phyloP scores from a whole-genome alignment of 1,140 invertebrate species.

The Meloidogyne exigua region DNA sequence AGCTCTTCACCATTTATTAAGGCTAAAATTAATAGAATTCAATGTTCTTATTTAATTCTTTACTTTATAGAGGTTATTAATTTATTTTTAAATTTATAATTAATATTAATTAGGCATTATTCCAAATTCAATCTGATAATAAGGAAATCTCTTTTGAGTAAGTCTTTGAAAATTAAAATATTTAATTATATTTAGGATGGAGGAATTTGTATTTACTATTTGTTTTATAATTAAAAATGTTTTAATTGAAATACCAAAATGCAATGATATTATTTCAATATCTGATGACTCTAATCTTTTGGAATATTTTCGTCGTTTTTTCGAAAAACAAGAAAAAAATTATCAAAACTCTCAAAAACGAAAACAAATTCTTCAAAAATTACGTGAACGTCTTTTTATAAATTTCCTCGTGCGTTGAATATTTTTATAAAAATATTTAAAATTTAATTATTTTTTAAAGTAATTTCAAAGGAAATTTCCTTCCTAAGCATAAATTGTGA shows the following conservation, averaged over 20 bases:
- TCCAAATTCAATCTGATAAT: not conserved
- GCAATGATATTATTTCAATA: not conserved
- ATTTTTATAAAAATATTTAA: not conserved
- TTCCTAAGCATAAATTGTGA: not conserved
- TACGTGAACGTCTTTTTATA: not conserved
- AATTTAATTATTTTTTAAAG: conserved; percentile 4
- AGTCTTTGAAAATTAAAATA: not conserved
- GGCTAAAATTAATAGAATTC: not conserved
- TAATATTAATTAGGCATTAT: not conserved
- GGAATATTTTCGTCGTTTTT: not conserved
- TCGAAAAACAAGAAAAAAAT: not conserved
- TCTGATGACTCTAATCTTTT: not conserved
- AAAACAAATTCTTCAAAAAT: conserved; percentile 1
- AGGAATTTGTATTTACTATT: not conserved
- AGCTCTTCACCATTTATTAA: not conserved
- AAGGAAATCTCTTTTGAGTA: not conserved
- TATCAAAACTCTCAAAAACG: not conserved
- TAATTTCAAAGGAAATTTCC: not conserved
- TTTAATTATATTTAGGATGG: not conserved
- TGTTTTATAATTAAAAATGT: not conserved
- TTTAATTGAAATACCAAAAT: not conserved
- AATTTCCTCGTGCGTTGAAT: not conserved
- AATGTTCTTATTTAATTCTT: not conserved
- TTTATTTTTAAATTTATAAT: not conserved
- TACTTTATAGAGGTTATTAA: not conserved